These are phyloP conservation scores for Andrena hattorfiana DNA, from an alignment of 2,888 invertebrate species.

Conservation along the genomic window DNA sequence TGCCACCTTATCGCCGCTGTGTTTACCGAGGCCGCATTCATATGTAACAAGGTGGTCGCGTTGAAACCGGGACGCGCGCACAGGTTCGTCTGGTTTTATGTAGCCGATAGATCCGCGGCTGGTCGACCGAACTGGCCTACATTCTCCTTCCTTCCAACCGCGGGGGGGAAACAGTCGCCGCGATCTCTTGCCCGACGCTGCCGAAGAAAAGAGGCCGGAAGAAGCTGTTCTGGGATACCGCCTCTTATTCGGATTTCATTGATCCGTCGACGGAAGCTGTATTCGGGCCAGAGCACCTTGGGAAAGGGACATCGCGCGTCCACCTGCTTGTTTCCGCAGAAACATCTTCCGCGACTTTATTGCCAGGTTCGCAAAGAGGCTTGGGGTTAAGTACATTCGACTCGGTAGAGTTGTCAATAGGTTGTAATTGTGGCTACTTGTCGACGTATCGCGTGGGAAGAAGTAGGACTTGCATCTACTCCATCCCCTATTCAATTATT, in stretches of 20 bases:
- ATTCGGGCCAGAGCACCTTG: constrained; percentile 31
- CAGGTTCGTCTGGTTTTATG: constrained; percentile 55
- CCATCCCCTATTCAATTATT: constrained; percentile 22
- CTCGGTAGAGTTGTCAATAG: no score
- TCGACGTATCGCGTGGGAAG: not conserved
- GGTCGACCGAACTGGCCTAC: constrained; percentile 60
- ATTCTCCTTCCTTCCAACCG: constrained; percentile 45
- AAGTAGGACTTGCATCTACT: constrained; percentile 13
- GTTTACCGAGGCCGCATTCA: constrained; percentile 22
- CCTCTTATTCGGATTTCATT: constrained; percentile 69
- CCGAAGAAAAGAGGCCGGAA: constrained; percentile 51
- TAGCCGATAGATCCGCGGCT: constrained; percentile 63
- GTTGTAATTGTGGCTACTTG: not conserved
- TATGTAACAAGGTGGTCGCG: constrained; percentile 50
- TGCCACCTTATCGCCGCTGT: constrained; percentile 1
- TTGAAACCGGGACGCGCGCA: constrained; percentile 33
- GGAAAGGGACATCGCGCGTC: constrained; percentile 29
- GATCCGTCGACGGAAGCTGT: constrained; percentile 65
- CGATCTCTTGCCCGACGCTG: constrained; percentile 38
- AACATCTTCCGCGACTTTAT: constrained; percentile 6
- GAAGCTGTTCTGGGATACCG: constrained; percentile 48
- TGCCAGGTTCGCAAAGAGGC: not conserved
- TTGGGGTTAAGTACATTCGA: not conserved
- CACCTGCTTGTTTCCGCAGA: constrained; percentile 42
- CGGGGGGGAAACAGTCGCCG: constrained; percentile 27